These are phyloP conservation scores for Cryptocephalus primarius DNA, from an alignment of 2,888 invertebrate genomes.

Conservation along the genomic window DNA sequence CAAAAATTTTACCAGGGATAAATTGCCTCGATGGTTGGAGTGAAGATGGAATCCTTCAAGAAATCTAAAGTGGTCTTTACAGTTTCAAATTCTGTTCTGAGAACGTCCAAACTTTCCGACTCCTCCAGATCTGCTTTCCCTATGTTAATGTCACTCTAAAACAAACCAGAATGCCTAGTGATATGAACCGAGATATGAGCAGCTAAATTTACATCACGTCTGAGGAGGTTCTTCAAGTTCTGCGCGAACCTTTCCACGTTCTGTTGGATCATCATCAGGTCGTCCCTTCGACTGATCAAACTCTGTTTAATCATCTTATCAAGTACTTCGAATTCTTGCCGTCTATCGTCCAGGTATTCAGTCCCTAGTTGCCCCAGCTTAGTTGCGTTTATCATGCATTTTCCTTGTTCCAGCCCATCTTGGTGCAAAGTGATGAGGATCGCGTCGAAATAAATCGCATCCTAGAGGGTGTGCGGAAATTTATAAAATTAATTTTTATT, in stretches of 20 bases:
- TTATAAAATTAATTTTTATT: not conserved
- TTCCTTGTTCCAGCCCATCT: conserved; percentile 50
- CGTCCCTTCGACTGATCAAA: conserved; percentile 49
- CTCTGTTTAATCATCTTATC: conserved; percentile 50
- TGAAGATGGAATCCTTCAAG: conserved; percentile 34
- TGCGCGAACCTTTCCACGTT: conserved; percentile 35
- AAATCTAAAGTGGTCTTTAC: conserved; percentile 34
- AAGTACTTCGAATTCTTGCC: conserved; percentile 47
- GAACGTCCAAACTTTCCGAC: conserved; percentile 21
- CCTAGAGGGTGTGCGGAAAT: conserved; percentile 34
- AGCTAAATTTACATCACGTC: conserved; percentile 33
- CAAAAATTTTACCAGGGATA: conserved; percentile 32
- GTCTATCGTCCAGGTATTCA: conserved; percentile 54
- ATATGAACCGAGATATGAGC: not conserved
- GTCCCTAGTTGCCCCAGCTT: conserved; percentile 56
- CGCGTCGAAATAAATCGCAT: conserved; percentile 52
- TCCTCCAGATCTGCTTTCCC: conserved; percentile 20
- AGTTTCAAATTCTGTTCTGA: conserved; percentile 30
- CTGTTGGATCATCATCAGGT: conserved; percentile 41
- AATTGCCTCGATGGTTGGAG: conserved; percentile 36
- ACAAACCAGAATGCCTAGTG: not conserved
- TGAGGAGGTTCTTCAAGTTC: conserved; percentile 36
- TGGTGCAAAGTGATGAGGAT: conserved; percentile 46
- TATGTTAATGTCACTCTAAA: conserved; percentile 28
- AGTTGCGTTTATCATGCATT: conserved; percentile 51